Percentiles rank a stretch among this genome's conserved stretches.
phyloP scores from a whole-genome alignment of 2,888 invertebrate species.

The Axea sp. region DNA sequence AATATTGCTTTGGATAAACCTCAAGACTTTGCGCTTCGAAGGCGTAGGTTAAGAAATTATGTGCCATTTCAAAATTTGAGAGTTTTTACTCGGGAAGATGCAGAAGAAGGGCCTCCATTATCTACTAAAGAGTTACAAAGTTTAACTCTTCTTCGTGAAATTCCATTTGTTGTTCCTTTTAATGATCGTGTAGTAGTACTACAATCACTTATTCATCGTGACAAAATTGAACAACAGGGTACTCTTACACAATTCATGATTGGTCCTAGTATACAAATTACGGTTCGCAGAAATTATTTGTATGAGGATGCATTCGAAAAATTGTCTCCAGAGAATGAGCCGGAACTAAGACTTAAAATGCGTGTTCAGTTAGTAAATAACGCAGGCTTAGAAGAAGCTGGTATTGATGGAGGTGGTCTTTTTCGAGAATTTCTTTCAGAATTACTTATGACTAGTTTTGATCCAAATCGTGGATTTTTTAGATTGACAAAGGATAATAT shows the following conservation, averaged over 20 bases:
- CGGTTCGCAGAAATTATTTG: slow-evolving; percentile 92
- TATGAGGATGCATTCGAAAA: slow-evolving; percentile 99
- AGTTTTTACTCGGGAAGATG: slow-evolving; percentile 82
- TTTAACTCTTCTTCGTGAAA: slow-evolving; percentile 91
- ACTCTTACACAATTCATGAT: slow-evolving; percentile 87
- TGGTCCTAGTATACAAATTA: slow-evolving; percentile 87
- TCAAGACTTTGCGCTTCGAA: slow-evolving; percentile 81
- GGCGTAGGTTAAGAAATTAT: slow-evolving; percentile 78
- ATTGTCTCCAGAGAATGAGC: slow-evolving; percentile 93
- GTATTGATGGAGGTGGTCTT: slow-evolving; percentile 98
- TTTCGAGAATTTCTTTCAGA: slow-evolving; percentile 97
- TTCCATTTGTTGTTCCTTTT: slow-evolving; percentile 97
- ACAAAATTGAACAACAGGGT: slow-evolving; percentile 87
- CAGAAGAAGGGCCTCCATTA: slow-evolving; percentile 90
- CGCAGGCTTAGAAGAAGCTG: slow-evolving; percentile 95
- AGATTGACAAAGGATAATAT: slow-evolving; percentile 93
- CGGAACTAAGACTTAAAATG: slow-evolving; percentile 91
- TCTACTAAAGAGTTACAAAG: slow-evolving; percentile 93
- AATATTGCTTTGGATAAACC: slow-evolving; percentile 81
- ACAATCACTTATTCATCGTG: slow-evolving; percentile 84
- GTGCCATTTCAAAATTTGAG: slow-evolving; percentile 82
- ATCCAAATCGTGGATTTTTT: slow-evolving; percentile 97
- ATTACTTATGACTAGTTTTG: slow-evolving; percentile 95
- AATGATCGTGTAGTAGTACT: slow-evolving; percentile 92
- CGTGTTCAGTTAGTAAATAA: slow-evolving; percentile 94